A percentile compares a stretch with the other conserved stretches of the same genome.
These are phyloP conservation scores for Hippoglossus hippoglossus DNA, from an alignment of 2,797 vertebrate genomes.

Conservation along the genomic window DNA sequence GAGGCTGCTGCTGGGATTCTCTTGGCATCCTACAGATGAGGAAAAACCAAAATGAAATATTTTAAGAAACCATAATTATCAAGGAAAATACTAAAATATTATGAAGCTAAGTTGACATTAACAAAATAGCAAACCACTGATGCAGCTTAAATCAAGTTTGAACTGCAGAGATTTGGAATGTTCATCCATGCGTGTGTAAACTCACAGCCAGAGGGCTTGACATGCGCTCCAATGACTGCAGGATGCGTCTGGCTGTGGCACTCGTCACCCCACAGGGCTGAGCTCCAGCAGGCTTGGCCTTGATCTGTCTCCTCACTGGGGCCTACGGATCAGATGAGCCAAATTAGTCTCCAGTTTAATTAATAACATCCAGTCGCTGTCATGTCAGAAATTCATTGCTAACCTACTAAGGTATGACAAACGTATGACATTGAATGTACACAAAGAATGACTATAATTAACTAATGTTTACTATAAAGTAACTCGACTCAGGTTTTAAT, in stretches of 20 bases:
- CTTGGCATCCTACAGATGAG: conserved; percentile 90
- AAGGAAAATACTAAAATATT: neutral
- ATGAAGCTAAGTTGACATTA: neutral
- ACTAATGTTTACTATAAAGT: neutral
- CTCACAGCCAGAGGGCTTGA: conserved; percentile 96
- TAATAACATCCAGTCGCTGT: neutral
- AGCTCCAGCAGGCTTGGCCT: conserved; percentile 91
- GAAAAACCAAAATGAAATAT: neutral
- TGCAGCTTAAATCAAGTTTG: neutral
- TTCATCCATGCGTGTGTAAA: conserved; percentile 20
- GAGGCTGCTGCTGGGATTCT: conserved; percentile 91
- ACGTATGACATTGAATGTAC: neutral
- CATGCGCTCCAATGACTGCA: conserved; percentile 97
- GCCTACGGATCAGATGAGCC: conserved; percentile 78
- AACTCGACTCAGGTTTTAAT: neutral
- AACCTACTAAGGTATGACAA: neutral
- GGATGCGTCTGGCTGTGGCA: conserved; percentile 93
- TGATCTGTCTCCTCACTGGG: conserved; percentile 93
- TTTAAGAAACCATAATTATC: neutral
- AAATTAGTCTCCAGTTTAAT: conserved; percentile 31
- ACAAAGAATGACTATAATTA: neutral
- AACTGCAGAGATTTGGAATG: neutral
- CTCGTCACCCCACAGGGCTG: conserved; percentile 95
- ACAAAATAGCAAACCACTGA: neutral
- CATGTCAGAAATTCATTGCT: neutral